These are phyloP conservation scores for Prosapia bicincta DNA, from an alignment of 2,888 invertebrate species.

Conservation along the genomic window DNA sequence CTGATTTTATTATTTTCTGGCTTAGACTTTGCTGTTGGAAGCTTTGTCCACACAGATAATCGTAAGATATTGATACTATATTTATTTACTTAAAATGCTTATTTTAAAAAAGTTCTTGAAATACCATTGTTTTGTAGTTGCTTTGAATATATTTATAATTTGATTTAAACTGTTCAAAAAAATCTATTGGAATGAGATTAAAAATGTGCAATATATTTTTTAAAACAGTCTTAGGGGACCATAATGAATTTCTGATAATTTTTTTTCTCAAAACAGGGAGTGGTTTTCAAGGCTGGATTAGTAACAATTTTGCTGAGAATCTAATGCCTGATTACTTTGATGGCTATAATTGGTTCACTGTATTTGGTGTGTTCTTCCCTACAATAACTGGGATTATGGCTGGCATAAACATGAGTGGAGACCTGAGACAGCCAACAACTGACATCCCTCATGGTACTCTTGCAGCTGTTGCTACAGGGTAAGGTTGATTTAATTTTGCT, in stretches of 20 bases:
- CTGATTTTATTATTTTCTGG: constrained; percentile 84
- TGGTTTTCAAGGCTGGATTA: constrained; percentile 86
- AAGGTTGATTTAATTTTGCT: too few species aligned
- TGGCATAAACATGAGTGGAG: constrained; percentile 98
- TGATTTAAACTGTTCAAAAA: too few species aligned
- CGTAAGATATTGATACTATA: constrained; percentile 55
- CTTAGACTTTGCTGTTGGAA: constrained; percentile 91
- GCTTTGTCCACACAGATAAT: constrained; percentile 71
- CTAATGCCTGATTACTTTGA: constrained; percentile 74
- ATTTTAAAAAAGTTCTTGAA: too few species aligned
- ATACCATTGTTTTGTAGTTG: too few species aligned
- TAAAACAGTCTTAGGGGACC: too few species aligned
- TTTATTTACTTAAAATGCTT: too few species aligned
- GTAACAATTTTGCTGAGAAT: constrained; percentile 74
- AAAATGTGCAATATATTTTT: too few species aligned
- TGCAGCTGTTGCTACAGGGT: constrained; percentile 89
- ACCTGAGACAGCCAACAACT: constrained; percentile 83
- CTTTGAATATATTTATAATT: too few species aligned
- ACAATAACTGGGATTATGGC: constrained; percentile 95
- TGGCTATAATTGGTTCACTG: constrained; percentile 89
- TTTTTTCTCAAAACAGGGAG: too few species aligned
- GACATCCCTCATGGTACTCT: constrained; percentile 95
- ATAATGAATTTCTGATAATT: too few species aligned
- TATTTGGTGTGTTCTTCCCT: constrained; percentile 97
- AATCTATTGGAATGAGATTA: too few species aligned